Evolutionary conservation across 2,888 invertebrate genomes (phyloP).

Genomic region (Conomelus anceps): DNA sequence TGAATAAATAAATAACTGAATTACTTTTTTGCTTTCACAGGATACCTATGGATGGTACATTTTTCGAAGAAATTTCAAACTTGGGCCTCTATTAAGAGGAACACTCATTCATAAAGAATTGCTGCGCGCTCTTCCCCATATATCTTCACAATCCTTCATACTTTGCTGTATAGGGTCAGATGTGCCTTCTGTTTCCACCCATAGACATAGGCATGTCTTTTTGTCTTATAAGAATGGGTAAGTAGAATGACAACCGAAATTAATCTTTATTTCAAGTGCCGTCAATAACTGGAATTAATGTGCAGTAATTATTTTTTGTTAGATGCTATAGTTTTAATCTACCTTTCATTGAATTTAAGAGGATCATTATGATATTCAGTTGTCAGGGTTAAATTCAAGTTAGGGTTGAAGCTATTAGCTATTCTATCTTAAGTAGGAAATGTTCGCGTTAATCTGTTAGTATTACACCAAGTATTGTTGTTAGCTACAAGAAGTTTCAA

Average conservation of each 20-base stretch:
- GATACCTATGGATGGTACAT: conserved; percentile 1
- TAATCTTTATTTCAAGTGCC: too few species aligned
- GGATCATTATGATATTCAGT: too few species aligned
- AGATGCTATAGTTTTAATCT: too few species aligned
- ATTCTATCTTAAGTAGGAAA: too few species aligned
- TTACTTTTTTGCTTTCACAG: not conserved
- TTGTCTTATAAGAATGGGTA: not conserved
- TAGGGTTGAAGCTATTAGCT: too few species aligned
- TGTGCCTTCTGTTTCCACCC: not conserved
- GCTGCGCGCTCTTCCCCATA: not conserved
- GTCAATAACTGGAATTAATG: too few species aligned
- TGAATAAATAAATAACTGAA: not conserved
- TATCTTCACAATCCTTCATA: not conserved
- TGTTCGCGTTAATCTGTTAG: too few species aligned
- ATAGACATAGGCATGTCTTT: not conserved
- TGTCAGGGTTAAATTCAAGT: too few species aligned
- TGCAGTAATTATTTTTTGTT: too few species aligned
- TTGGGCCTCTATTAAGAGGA: not conserved
- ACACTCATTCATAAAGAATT: not conserved
- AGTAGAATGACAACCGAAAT: not conserved
- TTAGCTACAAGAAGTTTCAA: too few species aligned
- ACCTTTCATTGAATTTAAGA: too few species aligned
- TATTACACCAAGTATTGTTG: too few species aligned
- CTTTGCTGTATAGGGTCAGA: not conserved
- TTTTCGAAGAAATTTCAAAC: not conserved